Conservation (phyloP, 2,113 vertebrate species). For the Peromyscus californicus region DNA sequence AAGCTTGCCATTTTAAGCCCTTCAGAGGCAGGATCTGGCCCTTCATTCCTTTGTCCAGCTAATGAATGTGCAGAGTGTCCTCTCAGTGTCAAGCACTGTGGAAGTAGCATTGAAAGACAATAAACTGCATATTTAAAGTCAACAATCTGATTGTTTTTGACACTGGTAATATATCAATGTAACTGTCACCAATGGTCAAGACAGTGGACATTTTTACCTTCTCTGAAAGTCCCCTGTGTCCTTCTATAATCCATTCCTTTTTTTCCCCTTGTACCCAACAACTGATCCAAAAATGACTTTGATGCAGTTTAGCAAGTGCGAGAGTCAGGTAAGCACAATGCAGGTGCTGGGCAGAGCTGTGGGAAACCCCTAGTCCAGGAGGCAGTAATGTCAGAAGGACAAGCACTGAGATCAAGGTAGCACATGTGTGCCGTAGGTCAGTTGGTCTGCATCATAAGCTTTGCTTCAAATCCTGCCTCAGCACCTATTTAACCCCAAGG, state of each 20-base stretch:
- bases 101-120: background rate
- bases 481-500: background rate
- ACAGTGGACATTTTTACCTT: background rate
- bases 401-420: background rate
- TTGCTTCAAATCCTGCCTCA: background rate
- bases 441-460: background rate
- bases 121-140: slow-evolving; percentile 26
- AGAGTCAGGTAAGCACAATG: background rate
- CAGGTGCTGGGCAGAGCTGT: background rate
- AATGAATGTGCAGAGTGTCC: background rate
- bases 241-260: background rate
- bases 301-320: background rate
- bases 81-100: background rate
- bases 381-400: background rate
- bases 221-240: background rate
- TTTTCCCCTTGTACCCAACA: background rate
- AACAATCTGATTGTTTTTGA: background rate
- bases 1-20: background rate
- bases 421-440: background rate
- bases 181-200: background rate
- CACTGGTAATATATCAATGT: background rate
- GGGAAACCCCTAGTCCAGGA: background rate
- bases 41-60: slow-evolving; percentile 28
- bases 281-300: slow-evolving; percentile 4
- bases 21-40: background rate